phyloP scores from a whole-genome alignment of 1,140 invertebrate species.

The Teleopsis dalmanni region DNA sequence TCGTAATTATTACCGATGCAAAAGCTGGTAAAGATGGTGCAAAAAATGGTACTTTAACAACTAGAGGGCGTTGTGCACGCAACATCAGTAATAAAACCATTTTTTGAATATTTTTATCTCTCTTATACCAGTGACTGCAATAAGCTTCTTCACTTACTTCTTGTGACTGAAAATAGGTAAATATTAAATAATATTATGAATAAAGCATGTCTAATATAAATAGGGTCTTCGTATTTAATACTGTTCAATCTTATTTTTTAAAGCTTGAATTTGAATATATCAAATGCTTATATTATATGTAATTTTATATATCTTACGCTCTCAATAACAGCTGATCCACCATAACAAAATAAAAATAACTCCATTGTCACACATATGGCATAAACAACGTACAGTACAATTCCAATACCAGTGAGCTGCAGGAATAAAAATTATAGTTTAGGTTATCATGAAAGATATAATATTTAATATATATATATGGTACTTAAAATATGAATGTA shows the following conservation, averaged over 20 bases:
- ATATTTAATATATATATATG: too few species aligned
- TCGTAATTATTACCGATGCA: slow-evolving; percentile 20
- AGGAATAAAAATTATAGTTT: not conserved
- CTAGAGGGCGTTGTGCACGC: slow-evolving; percentile 25
- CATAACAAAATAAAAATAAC: slow-evolving; percentile 32
- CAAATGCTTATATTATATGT: not conserved
- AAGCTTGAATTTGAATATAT: not conserved
- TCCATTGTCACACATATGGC: slow-evolving; percentile 25
- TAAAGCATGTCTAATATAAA: too few species aligned
- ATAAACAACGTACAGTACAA: slow-evolving; percentile 33
- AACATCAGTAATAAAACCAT: slow-evolving; percentile 30
- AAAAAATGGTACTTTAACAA: slow-evolving; percentile 36
- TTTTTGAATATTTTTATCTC: slow-evolving; percentile 25
- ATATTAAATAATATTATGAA: too few species aligned
- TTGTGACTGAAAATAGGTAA: slow-evolving; percentile 18
- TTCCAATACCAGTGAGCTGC: slow-evolving; percentile 33
- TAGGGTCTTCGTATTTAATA: too few species aligned
- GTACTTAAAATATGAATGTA: not conserved
- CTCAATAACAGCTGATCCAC: slow-evolving; percentile 30
- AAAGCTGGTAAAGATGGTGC: slow-evolving; percentile 30
- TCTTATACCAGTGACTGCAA: slow-evolving; percentile 29
- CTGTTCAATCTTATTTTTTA: too few species aligned
- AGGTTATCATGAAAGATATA: too few species aligned
- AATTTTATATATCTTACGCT: slow-evolving; percentile 17
- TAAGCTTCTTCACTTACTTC: slow-evolving; percentile 24